Evolutionary conservation across 2,113 vertebrate genomes (phyloP).

Genomic region (Acrocephalus kingi): DNA sequence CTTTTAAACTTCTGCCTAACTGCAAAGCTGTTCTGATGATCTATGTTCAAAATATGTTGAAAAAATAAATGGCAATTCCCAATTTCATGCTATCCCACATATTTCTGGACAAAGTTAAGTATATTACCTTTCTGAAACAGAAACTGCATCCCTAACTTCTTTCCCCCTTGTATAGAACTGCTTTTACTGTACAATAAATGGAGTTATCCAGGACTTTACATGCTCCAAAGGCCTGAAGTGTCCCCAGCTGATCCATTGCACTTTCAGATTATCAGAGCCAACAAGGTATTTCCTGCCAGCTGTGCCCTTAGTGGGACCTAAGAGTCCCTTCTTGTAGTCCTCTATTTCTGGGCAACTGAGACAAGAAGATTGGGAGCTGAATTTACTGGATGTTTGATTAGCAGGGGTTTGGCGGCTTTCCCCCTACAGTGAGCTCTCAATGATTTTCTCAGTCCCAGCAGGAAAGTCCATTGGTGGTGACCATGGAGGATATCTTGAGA

Average conservation of each 20-base stretch:
- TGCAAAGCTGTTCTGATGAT: constrained; percentile 6
- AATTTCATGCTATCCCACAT: not conserved
- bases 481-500: not conserved
- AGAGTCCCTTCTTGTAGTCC: constrained; percentile 38
- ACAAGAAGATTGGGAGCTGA: constrained; percentile 28
- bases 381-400: constrained; percentile 22
- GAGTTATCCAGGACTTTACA: constrained; percentile 6
- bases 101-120: not conserved
- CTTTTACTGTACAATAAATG: not conserved
- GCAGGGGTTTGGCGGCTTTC: constrained; percentile 4
- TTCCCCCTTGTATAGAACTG: not conserved
- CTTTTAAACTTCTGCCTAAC: constrained; percentile 34
- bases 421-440: not conserved
- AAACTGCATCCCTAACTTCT: not conserved
- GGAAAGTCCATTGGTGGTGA: not conserved
- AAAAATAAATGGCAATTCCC: not conserved
- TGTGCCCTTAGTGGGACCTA: constrained; percentile 54
- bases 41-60: not conserved
- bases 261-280: constrained; percentile 16
- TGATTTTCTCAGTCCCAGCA: not conserved
- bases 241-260: constrained; percentile 37
- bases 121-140: not conserved
- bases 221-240: constrained; percentile 1
- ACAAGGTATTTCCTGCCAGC: constrained; percentile 29
- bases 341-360: constrained; percentile 8